Evolutionary conservation across 2,888 invertebrate genomes (phyloP), one percentile per base, ranked within the genome.

Genomic region (Muschampia plurimacula): DNA sequence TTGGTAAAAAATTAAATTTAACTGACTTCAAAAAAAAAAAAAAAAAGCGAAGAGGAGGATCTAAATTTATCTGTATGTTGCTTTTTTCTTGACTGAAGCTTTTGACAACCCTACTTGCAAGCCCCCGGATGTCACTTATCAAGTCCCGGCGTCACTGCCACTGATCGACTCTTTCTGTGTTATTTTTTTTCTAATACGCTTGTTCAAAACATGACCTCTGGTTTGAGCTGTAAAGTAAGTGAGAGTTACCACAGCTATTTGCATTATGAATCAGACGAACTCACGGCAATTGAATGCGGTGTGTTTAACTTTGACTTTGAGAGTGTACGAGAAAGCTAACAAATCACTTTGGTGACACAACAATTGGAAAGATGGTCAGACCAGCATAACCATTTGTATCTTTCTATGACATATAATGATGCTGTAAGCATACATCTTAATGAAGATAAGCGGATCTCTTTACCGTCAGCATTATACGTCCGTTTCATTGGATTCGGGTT

Each of bases 71-170:
- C 32, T 32, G 32, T 32, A 32, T 3, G 32, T 41, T 41, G 6
- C 41, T 9, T 41, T 12, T 52, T 52, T 52, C 15, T 2, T 9
- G 3, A 22, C 15, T 52, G 7, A 52, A 7, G 52, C 2, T 22
- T 74, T 76, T 78, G 75, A 78, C 70, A 65, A 73, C 76, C 84
- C 83, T 86, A 88, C 86, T 86, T 82, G 85, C 82, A 83, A 73
- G 76, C 64, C 75, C 77, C 83, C 85, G 91, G 89, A 91, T 86
- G 86, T 80, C 70, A 75, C 77, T 79, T 78, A 86, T 86, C 83
- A 83, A 77, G 78, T 81, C 77, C 81, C 57, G 15, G 64, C 65
- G 57, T 57, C 64, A 70, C 32, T 39, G 52, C 52, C 46, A 44
- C 36, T 44, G 64, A 65, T 70, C 52, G 52, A 1, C 49, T 52